These are phyloP conservation scores for Drosophila aff. DNA, from an alignment of 1,140 invertebrate genomes.

Conservation along the genomic window DNA sequence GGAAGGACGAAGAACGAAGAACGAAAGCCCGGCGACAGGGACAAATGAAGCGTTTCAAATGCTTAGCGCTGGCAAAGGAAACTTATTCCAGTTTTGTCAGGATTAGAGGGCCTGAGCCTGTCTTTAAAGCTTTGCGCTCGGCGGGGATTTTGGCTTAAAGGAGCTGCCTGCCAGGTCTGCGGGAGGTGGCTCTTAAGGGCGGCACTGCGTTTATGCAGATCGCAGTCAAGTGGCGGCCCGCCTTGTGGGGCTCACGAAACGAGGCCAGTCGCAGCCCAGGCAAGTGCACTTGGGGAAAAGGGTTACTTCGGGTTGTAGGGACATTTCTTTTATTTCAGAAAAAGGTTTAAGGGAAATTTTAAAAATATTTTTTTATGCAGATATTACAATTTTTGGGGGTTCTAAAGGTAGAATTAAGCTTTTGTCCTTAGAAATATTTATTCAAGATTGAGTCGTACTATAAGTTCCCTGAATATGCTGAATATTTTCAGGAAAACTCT, in stretches of 20 bases:
- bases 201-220: constrained; percentile 75
- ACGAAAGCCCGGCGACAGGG: constrained; percentile 12
- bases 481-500: not conserved
- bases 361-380: not conserved
- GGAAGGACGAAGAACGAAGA: not conserved
- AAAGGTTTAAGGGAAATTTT: not conserved
- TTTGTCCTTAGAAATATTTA: not conserved
- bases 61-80: constrained; percentile 37
- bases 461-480: not conserved
- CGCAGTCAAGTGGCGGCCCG: constrained; percentile 70
- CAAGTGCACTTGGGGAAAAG: constrained; percentile 2
- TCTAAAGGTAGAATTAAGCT: too few relatives aligned
- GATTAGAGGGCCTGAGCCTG: constrained; percentile 41
- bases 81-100: constrained; percentile 55
- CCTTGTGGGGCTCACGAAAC: constrained; percentile 56
- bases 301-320: rapidly evolving
- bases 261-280: constrained; percentile 61
- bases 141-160: constrained; percentile 47
- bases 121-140: constrained; percentile 40
- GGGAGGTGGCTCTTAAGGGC: constrained; percentile 12
- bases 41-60: constrained; percentile 44
- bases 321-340: not conserved
- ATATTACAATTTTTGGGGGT: too few relatives aligned
- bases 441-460: not conserved
- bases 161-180: not conserved